These are phyloP conservation scores for Rhodophaea formosa DNA, from an alignment of 2,888 invertebrate genomes.

Conservation along the genomic window DNA sequence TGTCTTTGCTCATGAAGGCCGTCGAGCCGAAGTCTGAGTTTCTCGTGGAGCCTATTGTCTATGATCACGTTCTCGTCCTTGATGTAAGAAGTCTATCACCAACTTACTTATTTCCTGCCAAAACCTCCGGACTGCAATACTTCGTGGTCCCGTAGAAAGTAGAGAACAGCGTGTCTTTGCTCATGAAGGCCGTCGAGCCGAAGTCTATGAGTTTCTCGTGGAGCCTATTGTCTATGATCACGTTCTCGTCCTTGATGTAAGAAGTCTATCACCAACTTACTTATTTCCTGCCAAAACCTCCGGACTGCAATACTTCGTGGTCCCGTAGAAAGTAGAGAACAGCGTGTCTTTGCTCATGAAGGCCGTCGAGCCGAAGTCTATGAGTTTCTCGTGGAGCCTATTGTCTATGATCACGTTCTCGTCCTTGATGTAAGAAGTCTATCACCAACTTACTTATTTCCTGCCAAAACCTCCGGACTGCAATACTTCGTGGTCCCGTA, in stretches of 20 bases:
- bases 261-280: no score
- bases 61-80: slow-evolving; percentile 76
- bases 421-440: no score
- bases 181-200: background rate
- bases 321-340: slow-evolving; percentile 52
- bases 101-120: no score
- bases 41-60: slow-evolving; percentile 44
- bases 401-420: slow-evolving; percentile 47
- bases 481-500: no score
- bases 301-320: slow-evolving; percentile 57
- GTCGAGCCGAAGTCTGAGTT: background rate
- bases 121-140: no score
- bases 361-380: no score
- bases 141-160: no score
- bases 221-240: slow-evolving; percentile 44
- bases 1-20: slow-evolving; percentile 55
- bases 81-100: no score
- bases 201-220: background rate
- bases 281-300: slow-evolving; percentile 86
- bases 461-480: slow-evolving; percentile 85
- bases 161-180: slow-evolving; percentile 80
- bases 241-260: slow-evolving; percentile 83
- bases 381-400: slow-evolving; percentile 44
- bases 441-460: no score
- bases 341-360: slow-evolving; percentile 70